A percentile compares a stretch with the other conserved stretches of the same genome.
Conservation (phyloP, 2,797 vertebrate genomes). For the Micrastur ruficollis region DNA sequence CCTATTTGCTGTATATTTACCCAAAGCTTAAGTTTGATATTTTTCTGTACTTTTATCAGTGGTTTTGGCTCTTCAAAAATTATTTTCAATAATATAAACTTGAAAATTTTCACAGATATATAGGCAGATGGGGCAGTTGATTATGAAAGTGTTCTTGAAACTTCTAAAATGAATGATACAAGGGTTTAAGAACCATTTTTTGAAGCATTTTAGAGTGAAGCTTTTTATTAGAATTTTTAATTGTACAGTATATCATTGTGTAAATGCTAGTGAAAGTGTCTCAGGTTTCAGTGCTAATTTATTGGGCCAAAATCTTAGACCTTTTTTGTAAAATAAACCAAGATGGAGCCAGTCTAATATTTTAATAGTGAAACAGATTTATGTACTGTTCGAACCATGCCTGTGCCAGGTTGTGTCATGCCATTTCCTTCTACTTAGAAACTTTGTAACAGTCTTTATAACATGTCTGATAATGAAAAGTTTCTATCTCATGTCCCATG, state of each 20-base stretch:
- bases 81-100: not conserved
- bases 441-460: not conserved
- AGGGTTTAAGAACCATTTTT: not conserved
- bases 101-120: not conserved
- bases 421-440: not conserved
- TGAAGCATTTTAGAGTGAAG: not conserved
- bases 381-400: fast-evolving
- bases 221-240: not conserved
- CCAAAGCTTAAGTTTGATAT: not conserved
- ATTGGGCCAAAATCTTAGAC: not conserved
- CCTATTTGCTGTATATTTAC: not conserved
- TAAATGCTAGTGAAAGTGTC: not conserved
- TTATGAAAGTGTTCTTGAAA: not conserved
- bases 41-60: not conserved
- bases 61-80: not conserved
- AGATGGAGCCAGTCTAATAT: not conserved
- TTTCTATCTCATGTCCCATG: not conserved
- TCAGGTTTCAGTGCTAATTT: not conserved
- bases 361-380: not conserved
- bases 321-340: not conserved
- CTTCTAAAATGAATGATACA: not conserved
- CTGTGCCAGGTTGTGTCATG: not conserved
- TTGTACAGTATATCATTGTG: not conserved
- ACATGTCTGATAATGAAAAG: not conserved
- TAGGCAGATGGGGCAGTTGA: not conserved